Evolutionary conservation across 2,797 vertebrate species (phyloP).

Genomic region (Neomorphus geoffroyi): DNA sequence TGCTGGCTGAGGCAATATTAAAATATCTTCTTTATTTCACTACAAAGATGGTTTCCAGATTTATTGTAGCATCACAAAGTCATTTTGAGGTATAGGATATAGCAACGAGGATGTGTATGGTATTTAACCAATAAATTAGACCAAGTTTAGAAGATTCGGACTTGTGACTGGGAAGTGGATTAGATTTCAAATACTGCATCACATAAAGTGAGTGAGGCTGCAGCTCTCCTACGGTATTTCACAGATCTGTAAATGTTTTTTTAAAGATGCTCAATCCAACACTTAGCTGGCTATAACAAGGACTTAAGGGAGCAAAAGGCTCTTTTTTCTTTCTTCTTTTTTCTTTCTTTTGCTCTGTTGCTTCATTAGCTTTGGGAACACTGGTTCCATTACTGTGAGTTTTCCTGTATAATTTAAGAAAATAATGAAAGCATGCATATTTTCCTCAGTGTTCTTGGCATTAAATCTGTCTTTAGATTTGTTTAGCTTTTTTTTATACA

Average conservation of each 20-base stretch:
- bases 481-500: constrained; percentile 53
- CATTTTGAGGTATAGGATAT: neutral
- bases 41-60: neutral
- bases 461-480: constrained; percentile 68
- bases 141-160: neutral
- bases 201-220: constrained; percentile 76
- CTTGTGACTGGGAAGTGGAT: constrained; percentile 61
- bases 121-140: neutral
- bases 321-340: constrained; percentile 67
- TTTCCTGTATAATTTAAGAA: constrained; percentile 85
- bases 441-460: constrained; percentile 59
- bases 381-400: constrained; percentile 84
- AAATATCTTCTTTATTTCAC: constrained; percentile 18
- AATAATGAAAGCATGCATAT: constrained; percentile 70
- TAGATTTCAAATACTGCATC: constrained; percentile 74
- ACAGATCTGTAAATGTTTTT: constrained; percentile 86
- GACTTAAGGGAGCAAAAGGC: constrained; percentile 89
- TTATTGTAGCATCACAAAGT: neutral
- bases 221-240: constrained; percentile 78
- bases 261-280: constrained; percentile 85
- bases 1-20: constrained; percentile 43
- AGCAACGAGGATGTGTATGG: neutral
- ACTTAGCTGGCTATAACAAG: constrained; percentile 92
- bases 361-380: constrained; percentile 85
- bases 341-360: constrained; percentile 78